Conservation (phyloP, 2,113 vertebrate genomes). For the Ia io region DNA sequence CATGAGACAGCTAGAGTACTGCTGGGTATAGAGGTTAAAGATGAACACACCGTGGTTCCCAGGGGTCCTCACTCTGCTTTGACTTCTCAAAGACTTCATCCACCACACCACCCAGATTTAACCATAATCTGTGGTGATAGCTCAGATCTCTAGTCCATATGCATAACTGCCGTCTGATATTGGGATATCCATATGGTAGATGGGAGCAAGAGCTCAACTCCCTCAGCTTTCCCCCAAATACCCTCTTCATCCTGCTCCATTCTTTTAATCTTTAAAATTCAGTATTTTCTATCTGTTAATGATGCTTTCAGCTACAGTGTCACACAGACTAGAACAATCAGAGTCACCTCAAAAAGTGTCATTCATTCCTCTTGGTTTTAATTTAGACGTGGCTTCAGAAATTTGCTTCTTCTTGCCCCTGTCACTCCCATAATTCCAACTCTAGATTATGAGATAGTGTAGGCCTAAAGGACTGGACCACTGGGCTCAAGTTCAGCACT, state of each 20-base stretch:
- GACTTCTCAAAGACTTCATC: neutral
- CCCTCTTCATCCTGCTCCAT: neutral
- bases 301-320: neutral
- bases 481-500: too few species aligned
- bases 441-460: neutral
- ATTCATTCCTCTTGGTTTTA: neutral
- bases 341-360: neutral
- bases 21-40: too few species aligned
- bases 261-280: neutral
- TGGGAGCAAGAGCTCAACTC: neutral
- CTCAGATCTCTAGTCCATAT: neutral
- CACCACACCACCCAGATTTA: neutral
- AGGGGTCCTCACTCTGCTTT: neutral
- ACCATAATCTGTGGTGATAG: neutral
- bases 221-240: fast-evolving
- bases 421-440: neutral
- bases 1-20: neutral
- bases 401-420: neutral
- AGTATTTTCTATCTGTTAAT: neutral
- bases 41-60: fast-evolving
- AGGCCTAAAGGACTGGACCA: fast-evolving
- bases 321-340: neutral
- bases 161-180: too few species aligned
- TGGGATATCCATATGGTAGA: neutral
- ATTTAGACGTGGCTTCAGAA: neutral